These are phyloP conservation scores for Marasmarcha lunaedactyla DNA, from an alignment of 2,888 invertebrate species.

Conservation along the genomic window DNA sequence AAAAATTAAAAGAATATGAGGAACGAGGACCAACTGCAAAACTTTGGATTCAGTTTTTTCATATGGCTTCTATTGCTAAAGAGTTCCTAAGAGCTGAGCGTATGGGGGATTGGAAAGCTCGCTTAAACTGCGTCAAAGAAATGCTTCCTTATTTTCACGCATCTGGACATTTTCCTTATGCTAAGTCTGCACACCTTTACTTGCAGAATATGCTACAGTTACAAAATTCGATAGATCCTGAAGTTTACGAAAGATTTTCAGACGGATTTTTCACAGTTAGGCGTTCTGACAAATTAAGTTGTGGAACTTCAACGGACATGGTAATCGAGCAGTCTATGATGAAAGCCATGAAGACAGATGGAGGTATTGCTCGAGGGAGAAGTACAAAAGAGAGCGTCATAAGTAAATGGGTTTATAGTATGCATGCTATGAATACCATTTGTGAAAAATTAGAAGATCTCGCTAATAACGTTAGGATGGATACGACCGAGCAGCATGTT, in stretches of 20 bases:
- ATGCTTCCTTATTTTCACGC: constrained; percentile 7
- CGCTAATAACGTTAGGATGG: constrained; percentile 24
- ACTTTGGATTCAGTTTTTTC: constrained; percentile 23
- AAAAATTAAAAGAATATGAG: no score
- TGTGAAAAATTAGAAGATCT: constrained; percentile 25
- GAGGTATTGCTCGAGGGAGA: constrained; percentile 34
- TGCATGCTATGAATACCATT: constrained; percentile 21
- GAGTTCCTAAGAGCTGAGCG: constrained; percentile 20
- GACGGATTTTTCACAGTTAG: constrained; percentile 24
- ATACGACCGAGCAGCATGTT: constrained; percentile 30
- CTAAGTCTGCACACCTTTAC: constrained; percentile 16
- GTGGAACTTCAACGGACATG: constrained; percentile 35
- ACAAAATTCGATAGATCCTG: constrained; percentile 19
- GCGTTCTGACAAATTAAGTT: constrained; percentile 18
- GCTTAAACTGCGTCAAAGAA: constrained; percentile 1
- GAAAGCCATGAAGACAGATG: constrained; percentile 33
- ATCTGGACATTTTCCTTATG: constrained; percentile 11
- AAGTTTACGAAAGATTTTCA: constrained; percentile 24
- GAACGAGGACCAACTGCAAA: no score
- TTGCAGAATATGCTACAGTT: constrained; percentile 21
- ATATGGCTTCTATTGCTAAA: constrained; percentile 19
- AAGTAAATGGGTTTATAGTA: constrained; percentile 24
- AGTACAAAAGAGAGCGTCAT: constrained; percentile 33
- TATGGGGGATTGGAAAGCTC: constrained; percentile 11
- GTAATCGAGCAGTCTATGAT: constrained; percentile 26